Base-by-base conservation (phyloP, 2,797 vertebrate genomes). In the Huso huso region DNA sequence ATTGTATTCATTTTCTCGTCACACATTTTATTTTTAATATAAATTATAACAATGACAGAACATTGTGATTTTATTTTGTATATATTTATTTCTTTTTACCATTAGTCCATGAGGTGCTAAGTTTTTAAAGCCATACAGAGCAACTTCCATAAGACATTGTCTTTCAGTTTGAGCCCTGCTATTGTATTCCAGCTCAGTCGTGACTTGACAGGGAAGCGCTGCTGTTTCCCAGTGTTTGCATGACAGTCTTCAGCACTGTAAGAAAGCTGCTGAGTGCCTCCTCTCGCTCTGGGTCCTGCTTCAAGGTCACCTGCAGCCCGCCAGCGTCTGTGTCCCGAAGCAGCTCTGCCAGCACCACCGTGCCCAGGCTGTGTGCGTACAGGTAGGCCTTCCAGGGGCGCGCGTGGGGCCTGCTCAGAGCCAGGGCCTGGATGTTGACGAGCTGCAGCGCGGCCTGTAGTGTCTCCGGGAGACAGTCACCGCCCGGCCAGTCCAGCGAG, bases 331-430 rank as follows among this genome's bases (percentile, higher is more conserved):
- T 72, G 4, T 70, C 72, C 0, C 89, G 78, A 62, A 94, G 74
- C 67, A 98, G 83, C 76, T 99, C 92, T 0, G 88, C 87, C 6
- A 98, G 78, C 71, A 98, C 90, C 8, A 92, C 72, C 75, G 91
- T 76, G 62, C 88, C 84, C 0, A 71, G 7, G 6, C 83, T 76
- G 69, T 90, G 90, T 18, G 93, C 92, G 71, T 90, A 93, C 68
- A 98, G 81, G 77, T 95, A 99, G 59, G 93, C 92, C 71, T 93
- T 96, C 96, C 96, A 99, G 0, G 93, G 93, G 59, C 80, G 79
- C 0, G 83, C 71, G 8, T 87, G 83, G 0, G 83, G 75, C 2
- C 81, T 90, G 12, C 92, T 98, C 85, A 94, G 91, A 4, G 96
- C 96, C 60, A 99, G 82, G 0, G 92, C 90, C 78, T 96, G 95